A percentile compares a stretch with the other conserved stretches of the same genome.
These are phyloP conservation scores for Oreochromis aureus DNA, from an alignment of 2,113 vertebrate genomes.

Conservation along the genomic window DNA sequence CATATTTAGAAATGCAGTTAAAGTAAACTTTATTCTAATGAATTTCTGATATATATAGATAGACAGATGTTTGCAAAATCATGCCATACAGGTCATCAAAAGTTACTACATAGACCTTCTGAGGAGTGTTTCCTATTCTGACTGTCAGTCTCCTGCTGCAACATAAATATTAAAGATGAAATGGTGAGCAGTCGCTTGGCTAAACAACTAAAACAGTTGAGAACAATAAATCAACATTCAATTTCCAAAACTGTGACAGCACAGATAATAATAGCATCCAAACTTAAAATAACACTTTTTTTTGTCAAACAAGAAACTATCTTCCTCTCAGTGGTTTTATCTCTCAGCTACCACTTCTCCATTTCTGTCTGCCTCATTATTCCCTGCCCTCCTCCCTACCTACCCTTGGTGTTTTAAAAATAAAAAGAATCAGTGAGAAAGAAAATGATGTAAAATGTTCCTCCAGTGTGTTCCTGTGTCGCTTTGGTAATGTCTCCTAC, in stretches of 20 bases:
- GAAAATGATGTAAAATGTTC: constrained; percentile 4
- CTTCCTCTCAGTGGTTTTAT: neutral
- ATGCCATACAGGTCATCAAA: neutral
- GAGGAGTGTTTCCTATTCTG: neutral
- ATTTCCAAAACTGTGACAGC: neutral
- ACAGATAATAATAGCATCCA: neutral
- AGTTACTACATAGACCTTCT: neutral
- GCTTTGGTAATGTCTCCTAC: neutral
- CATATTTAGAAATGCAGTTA: neutral
- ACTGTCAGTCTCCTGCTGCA: neutral
- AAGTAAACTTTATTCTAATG: neutral
- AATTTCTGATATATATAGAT: neutral
- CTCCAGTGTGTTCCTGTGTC: neutral
- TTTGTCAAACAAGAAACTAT: neutral
- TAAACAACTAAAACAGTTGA: neutral
- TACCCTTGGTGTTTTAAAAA: constrained; percentile 1
- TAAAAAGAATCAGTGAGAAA: neutral
- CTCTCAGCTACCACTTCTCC: neutral
- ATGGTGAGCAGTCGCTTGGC: neutral
- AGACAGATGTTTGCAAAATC: neutral
- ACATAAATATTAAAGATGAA: neutral
- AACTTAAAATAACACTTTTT: neutral
- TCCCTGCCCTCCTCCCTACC: neutral
- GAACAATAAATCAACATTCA: constrained; percentile 16
- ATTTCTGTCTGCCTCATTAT: neutral